Base-by-base conservation (phyloP, 1,140 invertebrate genomes). In the Heliconius himera region DNA sequence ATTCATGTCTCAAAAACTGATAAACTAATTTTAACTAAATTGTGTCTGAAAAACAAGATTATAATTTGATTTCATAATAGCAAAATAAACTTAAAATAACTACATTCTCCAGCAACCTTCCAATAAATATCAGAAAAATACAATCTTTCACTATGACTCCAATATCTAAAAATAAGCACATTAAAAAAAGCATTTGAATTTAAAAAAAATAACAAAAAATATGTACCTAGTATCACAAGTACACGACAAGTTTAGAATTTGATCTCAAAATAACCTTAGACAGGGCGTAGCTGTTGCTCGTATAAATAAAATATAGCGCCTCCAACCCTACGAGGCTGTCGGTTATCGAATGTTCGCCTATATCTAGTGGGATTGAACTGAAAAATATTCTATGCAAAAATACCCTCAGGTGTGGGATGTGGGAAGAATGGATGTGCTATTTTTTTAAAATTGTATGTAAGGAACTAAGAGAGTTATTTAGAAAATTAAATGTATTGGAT, bases 301-400 rank as follows among this genome's bases (percentile, higher is more conserved):
- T 66, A 79, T 82, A 82, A 76, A 82, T 82, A 82, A 82, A 82
- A 79, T 82, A 82, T 82, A 70, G 74, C 70, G 38, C 56, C 70
- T 70, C 73, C 73, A 73, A 54, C 60, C 20, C 60, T n/a, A 66
- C 22, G 60, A 66, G 60, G 60, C 22, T 26, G 20, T 26, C 60
- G 22, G 60, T 78, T 83, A 82, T 85, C 76, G 76, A 71, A 76
- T 80, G 80, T 46, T 81, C 82, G 46, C 78, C 77, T 81, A 78
- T 79, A 79, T 85, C 82, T 75, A 84, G 79, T 72, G 86, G 88
- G 86, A 90, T 89, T 90, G 88, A 82, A 88, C 84, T 86, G 83
- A 82, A 90, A 85, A 88, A 89, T 90, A 90, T 90, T 84, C 85
- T 88, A 90, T 88, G 88, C 88, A 90, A 90, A 89, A 89, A 88